Evolutionary conservation across 2,797 vertebrate species (phyloP).

Genomic region (Bradypodion ventrale): DNA sequence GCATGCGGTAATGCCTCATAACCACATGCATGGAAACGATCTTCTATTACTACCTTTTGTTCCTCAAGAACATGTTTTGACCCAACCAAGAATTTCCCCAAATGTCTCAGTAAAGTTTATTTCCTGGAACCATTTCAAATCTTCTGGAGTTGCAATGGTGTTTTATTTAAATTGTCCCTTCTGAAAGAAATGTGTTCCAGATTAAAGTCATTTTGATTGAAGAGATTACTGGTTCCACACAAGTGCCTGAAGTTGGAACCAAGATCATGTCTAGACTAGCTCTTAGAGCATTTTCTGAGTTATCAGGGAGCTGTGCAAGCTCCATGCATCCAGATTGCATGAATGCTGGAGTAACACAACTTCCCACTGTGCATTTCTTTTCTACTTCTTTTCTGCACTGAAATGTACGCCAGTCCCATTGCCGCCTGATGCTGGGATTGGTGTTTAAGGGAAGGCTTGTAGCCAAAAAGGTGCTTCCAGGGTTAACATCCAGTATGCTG

Average conservation of each 20-base stretch:
- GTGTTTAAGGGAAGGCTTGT: no score
- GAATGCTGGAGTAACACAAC: no score
- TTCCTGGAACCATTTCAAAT: not conserved
- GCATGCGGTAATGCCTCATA: constrained; percentile 11
- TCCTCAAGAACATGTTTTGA: not conserved
- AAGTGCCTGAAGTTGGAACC: not conserved
- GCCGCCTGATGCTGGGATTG: no score
- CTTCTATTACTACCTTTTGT: not conserved
- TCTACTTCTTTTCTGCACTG: no score
- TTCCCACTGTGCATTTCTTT: no score
- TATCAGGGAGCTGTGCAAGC: no score
- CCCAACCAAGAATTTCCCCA: not conserved
- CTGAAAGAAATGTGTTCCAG: not conserved
- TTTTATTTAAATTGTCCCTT: not conserved
- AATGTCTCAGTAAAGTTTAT: not conserved
- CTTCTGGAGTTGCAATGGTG: not conserved
- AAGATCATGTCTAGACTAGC: no score
- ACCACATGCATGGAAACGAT: not conserved
- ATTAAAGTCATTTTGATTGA: not conserved
- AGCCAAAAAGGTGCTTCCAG: no score
- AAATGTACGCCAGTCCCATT: no score
- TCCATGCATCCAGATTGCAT: no score
- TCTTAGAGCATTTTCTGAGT: no score
- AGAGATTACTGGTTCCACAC: not conserved
- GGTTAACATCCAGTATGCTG: no score